Base-by-base conservation (phyloP, 2,113 vertebrate species). In the Danio rerio region DNA sequence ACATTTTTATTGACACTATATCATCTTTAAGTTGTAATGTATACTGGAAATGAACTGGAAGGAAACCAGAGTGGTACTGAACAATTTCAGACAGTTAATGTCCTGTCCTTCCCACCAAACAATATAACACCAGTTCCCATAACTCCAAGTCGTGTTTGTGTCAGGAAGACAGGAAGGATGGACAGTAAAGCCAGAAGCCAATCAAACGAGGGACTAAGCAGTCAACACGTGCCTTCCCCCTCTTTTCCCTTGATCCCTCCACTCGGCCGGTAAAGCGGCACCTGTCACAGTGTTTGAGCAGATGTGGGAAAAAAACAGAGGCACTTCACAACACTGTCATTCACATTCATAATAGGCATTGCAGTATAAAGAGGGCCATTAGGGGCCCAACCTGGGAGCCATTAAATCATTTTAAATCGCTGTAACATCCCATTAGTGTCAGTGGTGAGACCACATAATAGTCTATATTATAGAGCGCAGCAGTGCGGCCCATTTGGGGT, bases 351-450 rank as follows among this genome's bases (percentile, higher is more conserved):
- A 96, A 97, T 98, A 98, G 95, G 95, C 96, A 96, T 95, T 95
- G 96, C 96, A 95, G 96, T 97, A 98, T 97, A 97, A 98, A 97
- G 96, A 96, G 96, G 95, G 94, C 96, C 96, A 97, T 98, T 98
- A 97, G 95, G 96, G 96, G 90, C 92, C 95, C 95, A 96, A 97
- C 97, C 96, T 97, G 96, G 96, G 96, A 98, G 95, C 96, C 96
- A 98, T 99, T 98, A 99, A 98, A 99, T 98, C 96, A 98, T 97
- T 99, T 95, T 96, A 97, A 98, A 98, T 96, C 95, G 94, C 96
- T 98, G 96, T 97, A 98, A 98, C 96, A 98, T 98, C 97, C 98
- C 96, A 99, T 99, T 99, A 98, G 96, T 96, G 96, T 98, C 97
- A 97, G 95, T 96, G 95, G 94, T 94, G 95, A 96, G 95, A 95